phyloP scores from a whole-genome alignment of 2,113 vertebrate species.

The Clinocottus analis region DNA sequence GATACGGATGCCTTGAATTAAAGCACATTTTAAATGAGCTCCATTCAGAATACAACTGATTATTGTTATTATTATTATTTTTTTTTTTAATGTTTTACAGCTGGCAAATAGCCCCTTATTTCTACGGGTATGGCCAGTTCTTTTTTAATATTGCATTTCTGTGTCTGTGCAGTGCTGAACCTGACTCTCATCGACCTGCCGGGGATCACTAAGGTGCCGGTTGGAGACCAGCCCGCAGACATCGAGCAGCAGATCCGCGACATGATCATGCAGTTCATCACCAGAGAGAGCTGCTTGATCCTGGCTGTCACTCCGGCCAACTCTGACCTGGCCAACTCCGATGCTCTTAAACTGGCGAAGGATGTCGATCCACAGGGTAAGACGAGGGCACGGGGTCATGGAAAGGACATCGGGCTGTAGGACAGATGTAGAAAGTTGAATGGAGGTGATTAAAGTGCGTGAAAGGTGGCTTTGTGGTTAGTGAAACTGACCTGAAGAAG shows the following conservation, averaged over 20 bases:
- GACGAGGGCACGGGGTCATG: slow-evolving; percentile 17
- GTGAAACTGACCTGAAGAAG: background rate
- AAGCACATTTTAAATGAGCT: background rate
- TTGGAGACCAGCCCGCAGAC: slow-evolving; percentile 94
- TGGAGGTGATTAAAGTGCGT: slow-evolving; percentile 5
- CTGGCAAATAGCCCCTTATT: background rate
- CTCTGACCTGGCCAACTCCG: slow-evolving; percentile 94
- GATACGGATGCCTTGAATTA: slow-evolving; percentile 16
- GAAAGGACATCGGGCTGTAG: background rate
- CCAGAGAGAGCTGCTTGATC: slow-evolving; percentile 92
- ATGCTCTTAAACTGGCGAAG: slow-evolving; percentile 93
- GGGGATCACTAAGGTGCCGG: slow-evolving; percentile 95
- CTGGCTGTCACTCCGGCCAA: slow-evolving; percentile 96
- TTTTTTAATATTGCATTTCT: slow-evolving; percentile 23
- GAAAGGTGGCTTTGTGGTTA: slow-evolving; percentile 5
- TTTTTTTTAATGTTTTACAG: background rate
- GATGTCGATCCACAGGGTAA: slow-evolving; percentile 96
- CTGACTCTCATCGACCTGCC: slow-evolving; percentile 94
- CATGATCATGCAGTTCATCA: slow-evolving; percentile 97
- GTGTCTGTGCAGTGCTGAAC: slow-evolving; percentile 87
- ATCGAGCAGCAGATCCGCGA: slow-evolving; percentile 96
- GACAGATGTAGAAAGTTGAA: background rate
- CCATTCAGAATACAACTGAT: background rate
- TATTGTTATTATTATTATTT: background rate
- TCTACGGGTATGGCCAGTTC: rapidly evolving